phyloP scores from a whole-genome alignment of 2,888 invertebrate genomes.

The Mantis religiosa region DNA sequence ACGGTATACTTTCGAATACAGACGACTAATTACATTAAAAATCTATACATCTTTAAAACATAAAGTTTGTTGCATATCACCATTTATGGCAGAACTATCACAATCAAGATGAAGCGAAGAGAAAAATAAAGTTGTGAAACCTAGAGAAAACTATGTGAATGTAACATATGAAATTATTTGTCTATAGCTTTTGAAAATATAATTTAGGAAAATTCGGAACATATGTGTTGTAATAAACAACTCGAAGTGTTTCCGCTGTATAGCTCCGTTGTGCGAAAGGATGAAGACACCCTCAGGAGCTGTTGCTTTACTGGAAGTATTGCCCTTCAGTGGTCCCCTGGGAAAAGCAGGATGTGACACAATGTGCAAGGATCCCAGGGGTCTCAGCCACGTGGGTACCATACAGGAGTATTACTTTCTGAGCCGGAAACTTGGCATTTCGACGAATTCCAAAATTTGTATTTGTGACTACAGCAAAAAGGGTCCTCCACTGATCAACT shows the following conservation, averaged over 20 bases:
- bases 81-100: no score
- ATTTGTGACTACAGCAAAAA: background rate
- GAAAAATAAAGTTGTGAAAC: no score
- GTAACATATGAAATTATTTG: no score
- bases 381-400: background rate
- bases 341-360: background rate
- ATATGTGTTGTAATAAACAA: background rate
- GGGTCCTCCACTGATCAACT: no score
- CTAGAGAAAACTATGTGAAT: no score
- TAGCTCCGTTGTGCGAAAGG: background rate
- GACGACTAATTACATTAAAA: no score
- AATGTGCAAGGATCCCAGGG: background rate
- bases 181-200: no score
- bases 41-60: no score
- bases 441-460: background rate
- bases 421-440: background rate
- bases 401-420: background rate
- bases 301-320: background rate
- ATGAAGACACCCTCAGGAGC: background rate
- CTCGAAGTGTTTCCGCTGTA: background rate
- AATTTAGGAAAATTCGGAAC: no score
- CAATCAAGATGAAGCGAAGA: no score
- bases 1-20: no score
- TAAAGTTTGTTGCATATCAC: no score
- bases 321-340: background rate